phyloP scores from a whole-genome alignment of 2,888 invertebrate genomes.

The Sabellastarte sp. region DNA sequence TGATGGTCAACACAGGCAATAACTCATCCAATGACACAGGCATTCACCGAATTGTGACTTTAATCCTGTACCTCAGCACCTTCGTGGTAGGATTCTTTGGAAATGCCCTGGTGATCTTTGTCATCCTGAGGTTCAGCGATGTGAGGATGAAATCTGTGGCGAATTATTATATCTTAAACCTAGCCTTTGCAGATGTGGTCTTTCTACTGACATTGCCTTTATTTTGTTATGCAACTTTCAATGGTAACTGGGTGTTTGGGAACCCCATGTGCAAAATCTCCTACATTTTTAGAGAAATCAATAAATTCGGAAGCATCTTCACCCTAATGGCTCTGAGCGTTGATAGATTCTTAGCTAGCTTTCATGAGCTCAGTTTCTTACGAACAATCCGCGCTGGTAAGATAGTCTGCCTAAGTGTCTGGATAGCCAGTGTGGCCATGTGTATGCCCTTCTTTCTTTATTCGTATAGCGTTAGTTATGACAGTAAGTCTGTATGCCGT shows the following conservation, averaged over 20 bases:
- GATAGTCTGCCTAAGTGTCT: conserved; percentile 10
- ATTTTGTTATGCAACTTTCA: conserved; percentile 7
- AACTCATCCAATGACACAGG: no score
- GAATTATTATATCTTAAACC: conserved; percentile 19
- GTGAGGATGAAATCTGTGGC: conserved; percentile 15
- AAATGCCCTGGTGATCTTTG: conserved; percentile 13
- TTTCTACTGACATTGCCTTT: conserved; percentile 16
- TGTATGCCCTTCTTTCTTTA: conserved; percentile 11
- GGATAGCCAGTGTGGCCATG: conserved; percentile 9
- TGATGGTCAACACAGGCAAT: no score
- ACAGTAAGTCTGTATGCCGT: no score
- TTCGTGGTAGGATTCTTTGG: conserved; percentile 14
- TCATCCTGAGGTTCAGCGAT: conserved; percentile 9
- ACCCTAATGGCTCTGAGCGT: conserved; percentile 16
- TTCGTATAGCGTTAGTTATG: neutral
- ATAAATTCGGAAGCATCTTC: conserved; percentile 13
- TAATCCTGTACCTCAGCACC: conserved; percentile 6
- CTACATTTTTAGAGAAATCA: conserved; percentile 7
- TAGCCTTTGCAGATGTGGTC: conserved; percentile 14
- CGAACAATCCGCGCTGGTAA: conserved; percentile 11
- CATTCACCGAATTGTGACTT: no score
- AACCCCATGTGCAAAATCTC: conserved; percentile 6
- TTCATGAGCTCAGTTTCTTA: conserved; percentile 7
- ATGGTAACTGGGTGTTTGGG: conserved; percentile 13
- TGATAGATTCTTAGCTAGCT: conserved; percentile 14